Base-by-base conservation (phyloP, 2,113 vertebrate genomes). In the Microtus montanus region DNA sequence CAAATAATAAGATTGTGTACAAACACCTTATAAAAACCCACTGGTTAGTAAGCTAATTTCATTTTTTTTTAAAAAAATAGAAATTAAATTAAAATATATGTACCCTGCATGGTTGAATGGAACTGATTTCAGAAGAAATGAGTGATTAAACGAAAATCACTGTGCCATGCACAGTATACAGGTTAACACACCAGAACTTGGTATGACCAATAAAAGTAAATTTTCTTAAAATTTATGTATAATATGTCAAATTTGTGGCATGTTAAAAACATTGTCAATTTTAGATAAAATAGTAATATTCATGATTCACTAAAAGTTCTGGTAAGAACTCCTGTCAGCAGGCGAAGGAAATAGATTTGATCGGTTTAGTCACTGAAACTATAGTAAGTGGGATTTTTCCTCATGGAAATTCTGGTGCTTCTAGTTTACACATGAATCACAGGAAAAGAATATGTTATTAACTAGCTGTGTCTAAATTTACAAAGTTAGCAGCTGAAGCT, bases 201-300 rank as follows among this genome's bases (percentile, higher is more conserved):
- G 4, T 58, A 80, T 9, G 9, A 84, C 7, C 13, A 28, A 84
- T 26, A 85, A 79, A 92, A 94, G 83, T 49, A 94, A 94, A 93
- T 85, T 87, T 49, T 89, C 13, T 66, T 96, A 78, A 73, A 85
- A 68, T 85, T 96, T 47, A 74, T 28, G 58, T 7, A 68, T n/a
- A 66, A 13, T 96, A 17, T 75, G 38, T 38, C 95, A 87, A 92
- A 96, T 63, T 79, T 93, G 90, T 78, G 22, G 38, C 78, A 13
- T 64, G 95, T 88, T 73, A 93, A 83, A 83, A 94, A 95, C 96
- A 86, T 82, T 93, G 22, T 82, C 86, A 74, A 95, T 96, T 96
- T 52, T 80, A 95, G 66, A 86, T 58, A 90, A 28, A 35, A 74
- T 5, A 87, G 79, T 38, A 89, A 49, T 96, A 86, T 94, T 94